phyloP scores from a whole-genome alignment of 2,888 invertebrate species.

The Blastobasis lacticolella region DNA sequence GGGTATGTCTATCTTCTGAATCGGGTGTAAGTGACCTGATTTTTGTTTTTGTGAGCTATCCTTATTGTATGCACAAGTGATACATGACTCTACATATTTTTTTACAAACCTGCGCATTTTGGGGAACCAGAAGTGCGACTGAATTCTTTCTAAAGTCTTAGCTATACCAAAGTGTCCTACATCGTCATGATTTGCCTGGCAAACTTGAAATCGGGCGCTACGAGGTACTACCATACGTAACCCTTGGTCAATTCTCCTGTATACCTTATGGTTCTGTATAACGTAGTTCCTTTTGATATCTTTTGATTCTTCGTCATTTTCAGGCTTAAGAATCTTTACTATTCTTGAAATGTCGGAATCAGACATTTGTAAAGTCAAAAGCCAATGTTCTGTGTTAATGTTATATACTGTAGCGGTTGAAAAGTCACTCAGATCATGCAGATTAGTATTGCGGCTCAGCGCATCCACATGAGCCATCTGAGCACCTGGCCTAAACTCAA shows the following conservation, averaged over 20 bases:
- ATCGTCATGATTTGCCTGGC: constrained; percentile 34
- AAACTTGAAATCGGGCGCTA: constrained; percentile 22
- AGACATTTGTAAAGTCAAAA: constrained; percentile 9
- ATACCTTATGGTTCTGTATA: too few species aligned
- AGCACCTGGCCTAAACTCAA: constrained; percentile 18
- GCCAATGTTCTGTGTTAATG: constrained; percentile 11
- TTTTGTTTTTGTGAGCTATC: constrained; percentile 14
- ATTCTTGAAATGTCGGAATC: constrained; percentile 11
- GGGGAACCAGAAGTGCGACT: constrained; percentile 40
- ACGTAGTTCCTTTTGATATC: neutral
- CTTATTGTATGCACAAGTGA: constrained; percentile 36
- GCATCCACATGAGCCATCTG: constrained; percentile 30
- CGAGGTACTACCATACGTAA: constrained; percentile 18
- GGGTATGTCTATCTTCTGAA: constrained; percentile 35
- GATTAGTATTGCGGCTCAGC: constrained; percentile 19
- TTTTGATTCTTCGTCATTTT: constrained; percentile 2
- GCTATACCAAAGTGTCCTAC: constrained; percentile 35
- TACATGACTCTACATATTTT: constrained; percentile 39
- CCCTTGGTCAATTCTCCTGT: neutral
- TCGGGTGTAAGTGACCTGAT: constrained; percentile 35
- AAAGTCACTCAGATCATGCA: constrained; percentile 1
- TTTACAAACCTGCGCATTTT: constrained; percentile 34
- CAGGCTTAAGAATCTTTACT: constrained; percentile 4
- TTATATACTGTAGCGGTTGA: constrained; percentile 5
- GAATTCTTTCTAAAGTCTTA: constrained; percentile 27